Base-by-base conservation (phyloP, 2,797 vertebrate genomes). In the Aulostomus chinensis region DNA sequence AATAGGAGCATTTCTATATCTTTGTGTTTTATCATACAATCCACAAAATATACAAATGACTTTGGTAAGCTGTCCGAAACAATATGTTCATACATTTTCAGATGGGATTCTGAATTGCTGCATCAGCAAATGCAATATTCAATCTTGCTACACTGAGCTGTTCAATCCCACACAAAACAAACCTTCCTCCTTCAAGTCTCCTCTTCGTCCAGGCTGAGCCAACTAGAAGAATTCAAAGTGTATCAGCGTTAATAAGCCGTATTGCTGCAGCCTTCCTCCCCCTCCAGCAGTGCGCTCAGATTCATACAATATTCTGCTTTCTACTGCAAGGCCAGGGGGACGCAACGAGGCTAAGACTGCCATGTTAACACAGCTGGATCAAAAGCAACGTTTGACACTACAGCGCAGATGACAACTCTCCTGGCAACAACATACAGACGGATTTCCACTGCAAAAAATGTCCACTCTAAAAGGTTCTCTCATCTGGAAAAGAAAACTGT, bases 331-430 rank as follows among this genome's bases (percentile, higher is more conserved):
- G 58, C 56, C 52, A 18, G 4, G 11, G 58, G 61, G 49, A 58
- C 9, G 0, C 7, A 30, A 41, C 17, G 38, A 34, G 49, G 38
- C 47, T 32, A 40, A 31, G 38, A 29, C 38, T 49, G 49, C 56
- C 49, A 32, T 53, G 65, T 53, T 35, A 56, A 68, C 37, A 65
- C 39, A 29, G 7, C 10, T 24, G 26, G 60, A 68, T 68, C 56
- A 74, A 65, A 73, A 56, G 52, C 24, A 9, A 9, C 25, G 29
- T 31, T 56, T 22, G 11, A 61, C 39, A 9, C 25, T 21, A 22
- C 29, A 60, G 52, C 37, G 29, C 50, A 61, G 48, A 72, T 29
- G 34, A 52, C 52, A 64, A 56, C 22, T 36, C 30, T 37, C 37
- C 33, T 30, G 54, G 35, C 39, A 57, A 50, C 16, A 35, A 31